Conservation (phyloP, 1,140 invertebrate genomes). For the Drosophila arizonae region DNA sequence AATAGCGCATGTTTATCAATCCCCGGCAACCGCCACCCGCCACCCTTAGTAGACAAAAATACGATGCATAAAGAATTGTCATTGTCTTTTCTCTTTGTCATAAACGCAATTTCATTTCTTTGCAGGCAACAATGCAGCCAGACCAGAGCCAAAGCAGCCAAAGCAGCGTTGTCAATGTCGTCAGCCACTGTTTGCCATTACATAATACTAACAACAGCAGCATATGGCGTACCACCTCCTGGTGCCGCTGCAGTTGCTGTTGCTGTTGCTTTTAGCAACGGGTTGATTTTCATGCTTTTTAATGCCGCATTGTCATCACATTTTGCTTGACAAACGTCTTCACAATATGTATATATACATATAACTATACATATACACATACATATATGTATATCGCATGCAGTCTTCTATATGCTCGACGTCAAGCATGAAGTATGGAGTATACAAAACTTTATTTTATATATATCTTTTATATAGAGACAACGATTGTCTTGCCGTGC, state of each 20-base stretch:
- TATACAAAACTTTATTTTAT: constrained; percentile 17
- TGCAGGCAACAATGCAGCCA: constrained; percentile 33
- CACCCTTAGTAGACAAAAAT: constrained; percentile 15
- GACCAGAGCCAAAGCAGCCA: background rate
- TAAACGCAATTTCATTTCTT: constrained; percentile 60
- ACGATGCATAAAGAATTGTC: constrained; percentile 55
- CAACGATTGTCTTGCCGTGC: constrained; percentile 27
- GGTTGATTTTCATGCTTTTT: constrained; percentile 64
- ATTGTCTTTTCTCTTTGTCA: constrained; percentile 41
- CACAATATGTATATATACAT: constrained; percentile 16
- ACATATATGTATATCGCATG: too few relatives aligned
- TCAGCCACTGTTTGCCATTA: constrained; percentile 61
- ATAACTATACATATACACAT: constrained; percentile 15
- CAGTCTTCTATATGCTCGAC: too few relatives aligned
- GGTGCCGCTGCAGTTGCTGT: constrained; percentile 27
- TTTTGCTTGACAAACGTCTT: constrained; percentile 40
- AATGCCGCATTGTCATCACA: constrained; percentile 75
- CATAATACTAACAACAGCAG: constrained; percentile 55
- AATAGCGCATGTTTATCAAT: constrained; percentile 56
- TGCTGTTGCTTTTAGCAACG: constrained; percentile 24
- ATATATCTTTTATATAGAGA: constrained; percentile 17
- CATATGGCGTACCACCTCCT: constrained; percentile 38
- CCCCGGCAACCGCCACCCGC: background rate
- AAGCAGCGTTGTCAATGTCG: constrained; percentile 58
- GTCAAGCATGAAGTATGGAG: constrained; percentile 20